Conservation (phyloP, 2,113 vertebrate species). For the Poecilia latipinna region DNA sequence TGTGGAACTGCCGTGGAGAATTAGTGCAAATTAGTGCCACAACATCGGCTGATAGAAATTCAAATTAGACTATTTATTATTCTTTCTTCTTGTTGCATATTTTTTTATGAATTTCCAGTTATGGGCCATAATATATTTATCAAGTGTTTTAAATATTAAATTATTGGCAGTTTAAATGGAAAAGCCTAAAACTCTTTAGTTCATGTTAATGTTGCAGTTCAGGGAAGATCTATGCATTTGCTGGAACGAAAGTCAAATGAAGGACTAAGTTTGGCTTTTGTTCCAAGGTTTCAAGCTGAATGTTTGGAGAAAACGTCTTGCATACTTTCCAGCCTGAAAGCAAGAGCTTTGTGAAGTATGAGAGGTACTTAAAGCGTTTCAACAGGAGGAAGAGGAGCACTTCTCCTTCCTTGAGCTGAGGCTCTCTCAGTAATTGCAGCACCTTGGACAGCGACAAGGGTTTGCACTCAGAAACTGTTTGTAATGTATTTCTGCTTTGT, state of each 20-base stretch:
- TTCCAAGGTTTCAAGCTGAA: not conserved
- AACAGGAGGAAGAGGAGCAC: not conserved
- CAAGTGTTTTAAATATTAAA: not conserved
- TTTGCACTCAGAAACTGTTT: conserved; percentile 28
- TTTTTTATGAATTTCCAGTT: not conserved
- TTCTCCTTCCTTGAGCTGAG: conserved; percentile 5
- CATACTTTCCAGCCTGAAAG: not conserved
- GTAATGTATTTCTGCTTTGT: conserved; percentile 27
- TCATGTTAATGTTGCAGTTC: not conserved
- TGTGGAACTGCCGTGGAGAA: not conserved
- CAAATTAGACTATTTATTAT: not conserved
- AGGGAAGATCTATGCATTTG: not conserved
- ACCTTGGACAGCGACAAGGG: conserved; percentile 44
- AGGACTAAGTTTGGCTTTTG: not conserved
- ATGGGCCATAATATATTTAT: not conserved
- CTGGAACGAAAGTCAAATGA: not conserved
- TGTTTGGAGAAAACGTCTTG: not conserved
- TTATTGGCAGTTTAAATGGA: not conserved
- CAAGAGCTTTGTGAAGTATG: conserved; percentile 1
- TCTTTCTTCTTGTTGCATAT: not conserved
- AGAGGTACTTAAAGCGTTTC: not conserved
- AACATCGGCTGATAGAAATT: not conserved
- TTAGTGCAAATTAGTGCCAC: not conserved
- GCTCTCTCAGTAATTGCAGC: conserved; percentile 41
- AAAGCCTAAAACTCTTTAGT: not conserved